Conservation (phyloP, 2,113 vertebrate genomes). For the Tapirus terrestris region DNA sequence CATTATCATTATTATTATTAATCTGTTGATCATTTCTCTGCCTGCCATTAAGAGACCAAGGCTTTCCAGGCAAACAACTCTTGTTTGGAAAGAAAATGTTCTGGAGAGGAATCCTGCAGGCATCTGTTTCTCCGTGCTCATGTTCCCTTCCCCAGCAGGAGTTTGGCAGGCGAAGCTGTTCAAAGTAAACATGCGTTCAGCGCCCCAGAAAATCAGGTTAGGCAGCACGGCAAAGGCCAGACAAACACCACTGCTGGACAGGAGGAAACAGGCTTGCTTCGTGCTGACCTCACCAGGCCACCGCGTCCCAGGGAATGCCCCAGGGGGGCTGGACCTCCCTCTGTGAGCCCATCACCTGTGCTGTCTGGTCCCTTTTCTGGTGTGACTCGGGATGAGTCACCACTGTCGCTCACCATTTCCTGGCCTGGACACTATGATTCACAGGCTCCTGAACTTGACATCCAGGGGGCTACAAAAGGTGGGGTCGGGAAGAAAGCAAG, state of each 20-base stretch:
- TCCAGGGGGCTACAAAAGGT: background rate
- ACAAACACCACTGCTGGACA: slow-evolving; percentile 57
- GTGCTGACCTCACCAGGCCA: slow-evolving; percentile 45
- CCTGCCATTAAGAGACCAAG: slow-evolving; percentile 61
- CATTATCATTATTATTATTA: background rate
- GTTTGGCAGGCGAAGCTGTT: slow-evolving; percentile 39
- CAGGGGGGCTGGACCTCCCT: background rate
- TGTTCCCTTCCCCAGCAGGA: slow-evolving; percentile 52
- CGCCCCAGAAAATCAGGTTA: slow-evolving; percentile 71
- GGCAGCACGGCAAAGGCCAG: slow-evolving; percentile 28
- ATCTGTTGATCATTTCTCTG: slow-evolving; percentile 27
- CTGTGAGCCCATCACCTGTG: slow-evolving; percentile 52
- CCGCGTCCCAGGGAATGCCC: background rate
- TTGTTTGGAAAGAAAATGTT: slow-evolving; percentile 83
- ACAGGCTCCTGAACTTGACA: background rate
- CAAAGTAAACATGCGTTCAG: slow-evolving; percentile 72
- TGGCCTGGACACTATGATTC: slow-evolving; percentile 51
- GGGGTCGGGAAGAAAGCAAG: background rate
- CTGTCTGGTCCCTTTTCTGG: slow-evolving; percentile 23
- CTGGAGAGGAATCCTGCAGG: slow-evolving; percentile 5
- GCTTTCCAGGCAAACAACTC: slow-evolving; percentile 75
- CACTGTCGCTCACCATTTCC: slow-evolving; percentile 32
- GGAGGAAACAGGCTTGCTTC: slow-evolving; percentile 58
- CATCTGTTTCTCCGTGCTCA: slow-evolving; percentile 66
- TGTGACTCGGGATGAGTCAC: slow-evolving; percentile 64